Percentiles rank a stretch among this genome's conserved stretches.
Evolutionary conservation across 1,140 invertebrate genomes (phyloP).

Genomic region (Octopus sinensis): DNA sequence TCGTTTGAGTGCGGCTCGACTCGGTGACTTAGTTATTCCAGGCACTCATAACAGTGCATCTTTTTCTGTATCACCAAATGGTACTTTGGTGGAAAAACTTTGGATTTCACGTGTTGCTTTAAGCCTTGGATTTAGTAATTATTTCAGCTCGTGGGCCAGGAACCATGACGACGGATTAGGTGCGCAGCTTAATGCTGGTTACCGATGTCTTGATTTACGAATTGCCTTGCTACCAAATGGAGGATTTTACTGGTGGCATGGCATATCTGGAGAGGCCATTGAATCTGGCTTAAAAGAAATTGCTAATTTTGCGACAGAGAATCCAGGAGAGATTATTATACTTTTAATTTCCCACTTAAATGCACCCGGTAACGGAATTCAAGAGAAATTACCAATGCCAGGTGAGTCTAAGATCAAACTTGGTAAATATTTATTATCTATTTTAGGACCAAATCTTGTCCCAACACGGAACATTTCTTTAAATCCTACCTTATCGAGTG

Average conservation of each 20-base stretch:
- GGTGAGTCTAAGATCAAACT: not conserved
- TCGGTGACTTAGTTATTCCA: constrained; percentile 6
- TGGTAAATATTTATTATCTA: not conserved
- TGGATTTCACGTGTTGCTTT: not conserved
- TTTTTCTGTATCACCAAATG: constrained; percentile 1
- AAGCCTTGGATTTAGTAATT: constrained; percentile 3
- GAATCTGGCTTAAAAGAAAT: not conserved
- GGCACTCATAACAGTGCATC: constrained; percentile 13
- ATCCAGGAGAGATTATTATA: constrained; percentile 6
- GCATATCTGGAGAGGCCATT: constrained; percentile 1
- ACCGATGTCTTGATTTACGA: constrained; percentile 8
- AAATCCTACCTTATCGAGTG: constrained; percentile 1
- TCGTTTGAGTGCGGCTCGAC: not conserved
- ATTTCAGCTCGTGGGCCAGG: constrained; percentile 3
- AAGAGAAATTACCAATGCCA: not conserved
- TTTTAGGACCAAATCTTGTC: not conserved
- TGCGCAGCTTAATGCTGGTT: not conserved
- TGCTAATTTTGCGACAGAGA: not conserved
- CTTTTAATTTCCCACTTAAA: constrained; percentile 1
- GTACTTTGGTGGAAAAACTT: not conserved
- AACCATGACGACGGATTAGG: not conserved
- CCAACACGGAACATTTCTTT: not conserved
- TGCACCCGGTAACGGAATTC: not conserved
- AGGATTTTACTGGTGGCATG: constrained; percentile 10
- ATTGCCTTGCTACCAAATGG: not conserved